Conservation (phyloP, 2,888 invertebrate genomes). For the Ophioninae sp. region DNA sequence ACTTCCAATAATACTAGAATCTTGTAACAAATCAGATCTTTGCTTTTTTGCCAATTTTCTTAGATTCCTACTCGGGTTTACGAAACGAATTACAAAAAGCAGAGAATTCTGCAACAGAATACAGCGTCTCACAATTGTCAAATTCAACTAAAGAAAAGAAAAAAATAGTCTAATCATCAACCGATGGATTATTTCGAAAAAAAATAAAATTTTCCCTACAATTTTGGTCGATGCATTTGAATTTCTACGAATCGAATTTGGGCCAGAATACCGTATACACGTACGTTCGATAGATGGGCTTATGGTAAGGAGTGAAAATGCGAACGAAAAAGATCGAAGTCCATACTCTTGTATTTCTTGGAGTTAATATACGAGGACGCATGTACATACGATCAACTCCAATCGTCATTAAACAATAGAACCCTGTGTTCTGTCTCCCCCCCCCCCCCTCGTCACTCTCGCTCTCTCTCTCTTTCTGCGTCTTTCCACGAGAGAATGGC, state of each 20-base stretch:
- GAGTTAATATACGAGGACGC: constrained; percentile 42
- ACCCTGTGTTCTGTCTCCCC: not conserved
- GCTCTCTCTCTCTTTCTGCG: not conserved
- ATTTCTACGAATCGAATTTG: not conserved
- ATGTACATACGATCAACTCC: constrained; percentile 48
- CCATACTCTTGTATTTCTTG: constrained; percentile 23
- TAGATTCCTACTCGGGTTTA: not conserved
- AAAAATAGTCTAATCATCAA: not conserved
- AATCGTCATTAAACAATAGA: constrained; percentile 61
- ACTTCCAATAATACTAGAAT: not conserved
- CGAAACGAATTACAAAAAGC: too few species aligned
- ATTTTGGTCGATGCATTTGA: not conserved
- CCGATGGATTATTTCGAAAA: not conserved
- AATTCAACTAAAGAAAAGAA: not conserved
- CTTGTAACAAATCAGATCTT: not conserved
- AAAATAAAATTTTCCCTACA: not conserved
- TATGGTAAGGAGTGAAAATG: constrained; percentile 18
- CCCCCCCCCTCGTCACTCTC: not conserved
- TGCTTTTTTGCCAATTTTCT: not conserved
- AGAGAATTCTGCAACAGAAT: not conserved
- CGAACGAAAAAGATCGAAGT: constrained; percentile 35
- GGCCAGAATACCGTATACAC: not conserved
- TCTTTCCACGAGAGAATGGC: not conserved
- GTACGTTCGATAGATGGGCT: not conserved
- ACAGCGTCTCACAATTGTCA: not conserved